Base-by-base conservation (phyloP, 2,888 invertebrate species). In the Ramazzottius varieornatus region DNA sequence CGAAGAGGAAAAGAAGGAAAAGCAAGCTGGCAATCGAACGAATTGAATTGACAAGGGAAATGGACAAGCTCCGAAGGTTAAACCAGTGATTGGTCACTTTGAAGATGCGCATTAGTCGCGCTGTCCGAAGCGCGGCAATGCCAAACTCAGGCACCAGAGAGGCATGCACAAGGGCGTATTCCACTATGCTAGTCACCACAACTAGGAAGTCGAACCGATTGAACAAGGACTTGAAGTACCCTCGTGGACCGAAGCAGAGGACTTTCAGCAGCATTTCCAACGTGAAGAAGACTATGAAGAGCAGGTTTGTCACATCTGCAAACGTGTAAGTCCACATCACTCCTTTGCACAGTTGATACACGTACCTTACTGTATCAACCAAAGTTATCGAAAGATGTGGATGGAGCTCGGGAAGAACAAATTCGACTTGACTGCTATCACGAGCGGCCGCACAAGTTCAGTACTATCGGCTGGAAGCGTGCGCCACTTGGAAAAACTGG, bases 161-260 rank as follows among this genome's bases (percentile, higher is more conserved):
- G 16, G 87, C 86, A 74, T 86, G 84, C 63, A 92, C 93, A 66
- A 98, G 81, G 70, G 93, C 83, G 81, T 92, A 89, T 80, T 99
- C 98, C 68, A 89, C 82, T 75, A 99, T 96, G 74, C 94, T 96
- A 70, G 93, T 93, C 75, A 98, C 85, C 71, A 99, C 96, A 72
- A 99, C 96, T 79, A 99, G 96, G 80, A 94, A 96, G 80, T 99
- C 98, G 79, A 98, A 99, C 63, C 98, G 89, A 81, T 99, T 99
- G 81, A 99, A 99, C 70, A 98, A 81, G 32, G 96, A 98, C 68
- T 96, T 93, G 78, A 98, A 99, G 80, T 99, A 99, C 70, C 92
- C 92, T 84, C 93, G 81, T 80, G 93, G 87, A 73, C 98, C 98
- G 76, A 99, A 84, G 78, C 94, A 94, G 82, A 96, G 99, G 93